These are phyloP conservation scores for Pogonophryne albipinna DNA, from an alignment of 2,797 vertebrate species.

Conservation along the genomic window DNA sequence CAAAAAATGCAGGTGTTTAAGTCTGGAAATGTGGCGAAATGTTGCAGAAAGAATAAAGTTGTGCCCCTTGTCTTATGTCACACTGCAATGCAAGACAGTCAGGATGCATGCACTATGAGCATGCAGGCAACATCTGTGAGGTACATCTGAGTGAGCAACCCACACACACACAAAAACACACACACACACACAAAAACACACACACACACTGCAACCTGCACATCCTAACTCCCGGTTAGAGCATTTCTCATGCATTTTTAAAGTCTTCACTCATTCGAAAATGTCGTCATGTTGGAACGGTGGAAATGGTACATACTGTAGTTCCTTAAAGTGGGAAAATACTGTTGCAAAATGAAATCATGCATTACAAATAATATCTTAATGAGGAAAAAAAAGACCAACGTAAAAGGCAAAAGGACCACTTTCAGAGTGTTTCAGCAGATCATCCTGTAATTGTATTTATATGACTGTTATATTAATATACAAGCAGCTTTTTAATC, in stretches of 20 bases:
- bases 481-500: background rate
- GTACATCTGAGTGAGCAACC: background rate
- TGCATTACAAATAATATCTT: background rate
- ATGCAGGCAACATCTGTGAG: slow-evolving; percentile 13
- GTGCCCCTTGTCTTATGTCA: slow-evolving; percentile 13
- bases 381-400: background rate
- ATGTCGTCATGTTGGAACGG: background rate
- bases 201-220: background rate
- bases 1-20: slow-evolving; percentile 10
- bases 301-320: background rate
- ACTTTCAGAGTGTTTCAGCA: too few species aligned
- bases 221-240: background rate
- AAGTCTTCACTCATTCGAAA: background rate
- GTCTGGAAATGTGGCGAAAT: slow-evolving; percentile 4
- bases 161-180: slow-evolving; percentile 3
- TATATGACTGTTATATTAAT: background rate
- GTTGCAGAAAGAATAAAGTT: slow-evolving; percentile 23
- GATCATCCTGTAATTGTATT: background rate
- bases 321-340: background rate
- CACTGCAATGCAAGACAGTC: slow-evolving; percentile 23
- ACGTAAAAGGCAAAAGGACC: background rate
- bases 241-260: background rate
- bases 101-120: background rate
- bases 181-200: slow-evolving; percentile 15
- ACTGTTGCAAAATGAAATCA: background rate